These are phyloP conservation scores for Lithobius niger DNA, from an alignment of 1,140 invertebrate species.

Conservation along the genomic window DNA sequence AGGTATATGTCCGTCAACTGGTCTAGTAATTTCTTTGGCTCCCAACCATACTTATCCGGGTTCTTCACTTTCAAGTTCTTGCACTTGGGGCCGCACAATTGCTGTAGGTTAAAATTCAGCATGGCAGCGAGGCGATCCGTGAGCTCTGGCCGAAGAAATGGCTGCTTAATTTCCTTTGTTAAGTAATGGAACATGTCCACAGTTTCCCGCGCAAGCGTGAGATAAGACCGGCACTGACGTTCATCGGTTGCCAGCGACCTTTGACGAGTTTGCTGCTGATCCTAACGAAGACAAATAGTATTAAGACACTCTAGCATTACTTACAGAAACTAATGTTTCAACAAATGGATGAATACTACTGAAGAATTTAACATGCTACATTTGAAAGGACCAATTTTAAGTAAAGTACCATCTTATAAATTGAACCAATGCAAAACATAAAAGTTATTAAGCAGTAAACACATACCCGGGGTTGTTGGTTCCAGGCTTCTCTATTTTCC, in stretches of 20 bases:
- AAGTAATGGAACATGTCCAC: conserved; percentile 98
- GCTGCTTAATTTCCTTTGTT: conserved; percentile 83
- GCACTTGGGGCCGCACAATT: conserved; percentile 94
- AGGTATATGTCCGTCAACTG: conserved; percentile 94
- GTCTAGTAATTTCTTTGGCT: conserved; percentile 73
- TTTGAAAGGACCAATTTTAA: too few species aligned
- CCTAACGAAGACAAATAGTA: too few species aligned
- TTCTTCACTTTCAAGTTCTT: conserved; percentile 90
- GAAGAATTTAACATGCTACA: too few species aligned
- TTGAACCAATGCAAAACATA: too few species aligned
- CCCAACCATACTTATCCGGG: conserved; percentile 92
- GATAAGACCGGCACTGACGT: conserved; percentile 83
- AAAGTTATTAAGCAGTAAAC: neutral
- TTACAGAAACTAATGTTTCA: too few species aligned
- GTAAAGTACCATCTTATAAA: too few species aligned
- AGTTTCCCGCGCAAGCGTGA: conserved; percentile 87
- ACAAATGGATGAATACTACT: too few species aligned
- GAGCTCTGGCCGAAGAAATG: conserved; percentile 81
- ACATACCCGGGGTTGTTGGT: conserved; percentile 36
- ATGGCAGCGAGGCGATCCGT: conserved; percentile 88
- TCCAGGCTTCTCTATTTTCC: conserved; percentile 51
- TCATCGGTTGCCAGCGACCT: conserved; percentile 77
- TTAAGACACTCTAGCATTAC: too few species aligned
- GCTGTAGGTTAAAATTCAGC: conserved; percentile 94
- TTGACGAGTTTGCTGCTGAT: conserved; percentile 60